Evolutionary conservation across 1,140 invertebrate genomes (phyloP).

Genomic region (Centruroides sculpturatus): DNA sequence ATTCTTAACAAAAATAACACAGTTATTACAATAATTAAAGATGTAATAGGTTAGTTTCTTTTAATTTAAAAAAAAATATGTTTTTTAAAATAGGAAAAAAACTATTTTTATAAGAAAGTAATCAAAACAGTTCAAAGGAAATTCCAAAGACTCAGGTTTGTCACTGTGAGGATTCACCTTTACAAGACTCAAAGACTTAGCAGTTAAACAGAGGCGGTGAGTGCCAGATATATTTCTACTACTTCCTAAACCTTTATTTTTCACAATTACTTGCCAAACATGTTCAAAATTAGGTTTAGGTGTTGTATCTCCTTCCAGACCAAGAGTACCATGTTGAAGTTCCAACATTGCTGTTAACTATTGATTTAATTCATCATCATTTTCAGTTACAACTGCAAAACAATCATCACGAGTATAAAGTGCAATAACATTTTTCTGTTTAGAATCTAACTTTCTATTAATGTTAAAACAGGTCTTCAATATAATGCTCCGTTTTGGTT

Average conservation of each 20-base stretch:
- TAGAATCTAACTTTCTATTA: conserved; percentile 53
- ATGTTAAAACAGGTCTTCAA: conserved; percentile 82
- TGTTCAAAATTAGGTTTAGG: conserved; percentile 39
- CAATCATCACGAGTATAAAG: conserved; percentile 78
- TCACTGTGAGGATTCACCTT: conserved; percentile 43
- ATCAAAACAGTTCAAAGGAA: conserved; percentile 39
- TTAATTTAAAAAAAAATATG: no score
- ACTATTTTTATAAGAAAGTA: no score
- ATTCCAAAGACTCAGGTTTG: conserved; percentile 39
- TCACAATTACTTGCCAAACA: conserved; percentile 79
- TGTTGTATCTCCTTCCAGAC: conserved; percentile 41
- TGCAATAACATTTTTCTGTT: conserved; percentile 70
- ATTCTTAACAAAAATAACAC: no score
- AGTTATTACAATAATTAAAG: no score
- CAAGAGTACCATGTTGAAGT: conserved; percentile 43
- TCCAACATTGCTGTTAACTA: conserved; percentile 66
- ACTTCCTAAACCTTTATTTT: conserved; percentile 63
- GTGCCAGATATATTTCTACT: conserved; percentile 50
- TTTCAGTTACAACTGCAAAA: conserved; percentile 65
- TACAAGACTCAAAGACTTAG: conserved; percentile 60
- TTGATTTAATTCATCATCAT: conserved; percentile 56
- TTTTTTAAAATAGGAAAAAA: no score
- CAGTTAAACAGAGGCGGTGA: conserved; percentile 72
- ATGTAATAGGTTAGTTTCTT: no score
- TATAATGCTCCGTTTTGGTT: conserved; percentile 60